Evolutionary conservation across 1,140 invertebrate species (phyloP).

Genomic region (Sinella curviseta): DNA sequence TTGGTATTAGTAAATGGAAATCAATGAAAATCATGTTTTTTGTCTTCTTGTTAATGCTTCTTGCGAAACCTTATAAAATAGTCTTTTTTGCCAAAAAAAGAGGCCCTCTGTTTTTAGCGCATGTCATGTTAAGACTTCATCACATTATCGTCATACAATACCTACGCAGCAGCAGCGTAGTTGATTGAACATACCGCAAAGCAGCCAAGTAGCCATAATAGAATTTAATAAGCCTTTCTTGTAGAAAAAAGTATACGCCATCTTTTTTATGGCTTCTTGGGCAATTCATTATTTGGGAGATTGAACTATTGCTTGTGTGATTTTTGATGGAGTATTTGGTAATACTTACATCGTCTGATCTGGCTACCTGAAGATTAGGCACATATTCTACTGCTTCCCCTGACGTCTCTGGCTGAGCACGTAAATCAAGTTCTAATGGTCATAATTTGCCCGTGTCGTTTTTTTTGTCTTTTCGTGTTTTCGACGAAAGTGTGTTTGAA

Average conservation of each 20-base stretch:
- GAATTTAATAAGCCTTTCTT: too few species aligned
- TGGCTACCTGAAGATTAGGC: too few species aligned
- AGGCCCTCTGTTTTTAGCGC: too few species aligned
- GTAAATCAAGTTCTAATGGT: not conserved
- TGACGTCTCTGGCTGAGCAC: not conserved
- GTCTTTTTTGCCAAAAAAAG: too few species aligned
- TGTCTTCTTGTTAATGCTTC: too few species aligned
- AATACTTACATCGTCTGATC: not conserved
- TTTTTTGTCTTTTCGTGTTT: not conserved
- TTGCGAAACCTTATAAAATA: too few species aligned
- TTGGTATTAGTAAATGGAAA: too few species aligned
- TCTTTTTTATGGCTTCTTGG: not conserved
- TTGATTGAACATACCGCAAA: not conserved
- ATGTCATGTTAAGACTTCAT: not conserved
- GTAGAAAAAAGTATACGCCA: not conserved
- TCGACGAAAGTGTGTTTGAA: not conserved
- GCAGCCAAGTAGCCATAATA: not conserved
- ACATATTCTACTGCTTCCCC: not conserved
- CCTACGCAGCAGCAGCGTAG: not conserved
- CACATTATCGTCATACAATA: not conserved
- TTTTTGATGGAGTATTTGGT: not conserved
- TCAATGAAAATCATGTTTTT: too few species aligned
- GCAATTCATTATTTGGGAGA: not conserved
- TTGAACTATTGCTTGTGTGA: not conserved
- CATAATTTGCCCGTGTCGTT: not conserved